Percentiles rank a stretch among this genome's conserved stretches.
Evolutionary conservation across 92 coral and sea anemone genomes (phyloP).

Genomic region (Epizoanthus ramosus): DNA sequence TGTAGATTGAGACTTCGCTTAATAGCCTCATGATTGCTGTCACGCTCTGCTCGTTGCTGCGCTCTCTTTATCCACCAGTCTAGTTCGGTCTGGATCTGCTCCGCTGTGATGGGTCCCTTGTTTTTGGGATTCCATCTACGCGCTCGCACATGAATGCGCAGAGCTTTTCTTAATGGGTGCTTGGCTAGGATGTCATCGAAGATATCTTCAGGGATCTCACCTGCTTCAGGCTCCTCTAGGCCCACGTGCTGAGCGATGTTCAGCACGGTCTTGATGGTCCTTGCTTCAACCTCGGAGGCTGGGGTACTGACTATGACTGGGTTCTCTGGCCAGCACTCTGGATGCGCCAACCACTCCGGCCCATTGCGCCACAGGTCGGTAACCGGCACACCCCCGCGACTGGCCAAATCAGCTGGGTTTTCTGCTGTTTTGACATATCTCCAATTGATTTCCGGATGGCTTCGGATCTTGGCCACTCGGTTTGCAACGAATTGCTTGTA

Average conservation of each 20-base stretch:
- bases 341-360: constrained; percentile 26
- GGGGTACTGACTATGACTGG: constrained; percentile 27
- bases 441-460: constrained; percentile 20
- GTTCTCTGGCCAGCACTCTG: constrained; percentile 35
- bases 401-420: constrained; percentile 42
- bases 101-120: not conserved
- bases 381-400: constrained; percentile 21
- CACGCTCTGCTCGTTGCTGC: not conserved
- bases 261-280: constrained; percentile 30
- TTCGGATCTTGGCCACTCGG: constrained; percentile 16
- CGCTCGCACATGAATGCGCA: not conserved
- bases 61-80: not conserved
- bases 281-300: constrained; percentile 45
- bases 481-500: constrained; percentile 19
- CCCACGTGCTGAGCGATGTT: constrained; percentile 6
- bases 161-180: not conserved
- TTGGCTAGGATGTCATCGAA: not conserved
- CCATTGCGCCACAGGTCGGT: constrained; percentile 40
- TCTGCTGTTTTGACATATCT: constrained; percentile 25
- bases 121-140: not conserved
- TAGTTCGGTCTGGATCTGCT: not conserved
- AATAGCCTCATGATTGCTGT: not conserved
- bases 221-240: not conserved
- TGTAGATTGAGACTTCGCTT: not conserved
- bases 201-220: not conserved